Conservation (phyloP, 1,140 invertebrate genomes). For the Rhynchophorus ferrugineus region DNA sequence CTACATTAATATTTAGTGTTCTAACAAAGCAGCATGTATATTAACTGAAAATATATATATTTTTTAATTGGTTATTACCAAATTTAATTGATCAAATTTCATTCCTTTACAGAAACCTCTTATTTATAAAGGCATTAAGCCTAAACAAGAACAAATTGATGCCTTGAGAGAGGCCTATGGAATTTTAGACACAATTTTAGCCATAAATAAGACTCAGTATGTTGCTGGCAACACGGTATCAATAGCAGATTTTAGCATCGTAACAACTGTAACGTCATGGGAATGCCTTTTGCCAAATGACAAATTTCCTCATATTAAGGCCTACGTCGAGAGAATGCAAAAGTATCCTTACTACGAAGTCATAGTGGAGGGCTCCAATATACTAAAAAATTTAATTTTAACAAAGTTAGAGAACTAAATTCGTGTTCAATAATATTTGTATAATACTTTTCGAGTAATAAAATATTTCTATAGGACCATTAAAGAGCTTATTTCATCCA, state of each 20-base stretch:
- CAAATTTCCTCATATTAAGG: neutral
- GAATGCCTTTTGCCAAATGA: neutral
- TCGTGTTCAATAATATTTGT: too few species aligned
- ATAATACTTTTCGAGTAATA: too few species aligned
- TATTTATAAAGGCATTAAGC: neutral
- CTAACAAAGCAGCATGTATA: neutral
- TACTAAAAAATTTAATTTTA: too few species aligned
- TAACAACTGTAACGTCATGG: neutral
- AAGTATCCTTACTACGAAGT: neutral
- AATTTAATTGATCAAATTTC: neutral
- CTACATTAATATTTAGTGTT: too few species aligned
- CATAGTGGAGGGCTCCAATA: too few species aligned
- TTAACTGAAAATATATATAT: neutral
- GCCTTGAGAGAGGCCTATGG: neutral
- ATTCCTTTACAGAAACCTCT: constrained; percentile 6
- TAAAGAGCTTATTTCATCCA: too few species aligned
- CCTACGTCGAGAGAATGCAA: neutral
- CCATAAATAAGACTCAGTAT: neutral
- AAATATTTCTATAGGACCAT: too few species aligned
- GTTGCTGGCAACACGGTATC: neutral
- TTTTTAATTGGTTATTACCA: neutral
- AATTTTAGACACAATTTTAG: neutral
- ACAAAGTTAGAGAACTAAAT: too few species aligned
- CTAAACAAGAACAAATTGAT: neutral
- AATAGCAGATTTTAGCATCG: neutral